Percentiles rank a stretch among this genome's conserved stretches.
Conservation (phyloP, 2,797 vertebrate genomes). For the Calcarius lapponicus region DNA sequence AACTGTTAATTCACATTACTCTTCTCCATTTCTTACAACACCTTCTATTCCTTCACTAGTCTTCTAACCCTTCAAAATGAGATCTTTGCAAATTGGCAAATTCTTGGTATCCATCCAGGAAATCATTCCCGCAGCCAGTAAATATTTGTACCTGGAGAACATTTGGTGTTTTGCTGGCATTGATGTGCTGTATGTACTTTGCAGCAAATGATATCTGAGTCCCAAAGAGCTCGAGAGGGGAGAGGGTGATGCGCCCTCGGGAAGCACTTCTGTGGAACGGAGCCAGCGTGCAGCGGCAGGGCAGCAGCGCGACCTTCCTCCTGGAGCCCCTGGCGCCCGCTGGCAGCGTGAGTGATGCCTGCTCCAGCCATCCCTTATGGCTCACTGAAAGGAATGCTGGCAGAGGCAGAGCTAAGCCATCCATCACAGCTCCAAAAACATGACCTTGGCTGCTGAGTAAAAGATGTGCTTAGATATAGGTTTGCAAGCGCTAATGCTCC, state of each 20-base stretch:
- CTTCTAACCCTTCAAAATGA: not conserved
- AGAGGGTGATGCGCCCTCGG: not conserved
- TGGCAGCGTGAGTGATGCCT: not conserved
- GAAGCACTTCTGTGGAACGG: not conserved
- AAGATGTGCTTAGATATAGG: not conserved
- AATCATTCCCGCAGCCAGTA: not conserved
- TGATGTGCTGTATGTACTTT: not conserved
- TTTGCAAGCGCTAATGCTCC: not conserved
- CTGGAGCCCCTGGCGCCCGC: accelerated
- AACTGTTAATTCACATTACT: not conserved
- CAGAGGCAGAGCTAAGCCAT: not conserved
- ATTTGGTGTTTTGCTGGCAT: not conserved
- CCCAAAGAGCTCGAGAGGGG: not conserved
- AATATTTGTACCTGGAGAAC: not conserved
- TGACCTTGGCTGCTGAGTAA: not conserved
- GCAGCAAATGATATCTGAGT: not conserved
- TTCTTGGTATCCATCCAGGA: not conserved
- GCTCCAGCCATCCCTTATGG: not conserved
- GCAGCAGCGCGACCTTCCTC: accelerated
- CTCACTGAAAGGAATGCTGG: not conserved
- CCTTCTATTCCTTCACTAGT: not conserved
- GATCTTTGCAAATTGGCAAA: not conserved
- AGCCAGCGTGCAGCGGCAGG: not conserved
- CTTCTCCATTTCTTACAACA: not conserved
- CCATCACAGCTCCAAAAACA: not conserved